Evolutionary conservation across 2,797 vertebrate species (phyloP), one percentile per base, ranked within the genome.

Genomic region (Mormyrus hasselquistii): DNA sequence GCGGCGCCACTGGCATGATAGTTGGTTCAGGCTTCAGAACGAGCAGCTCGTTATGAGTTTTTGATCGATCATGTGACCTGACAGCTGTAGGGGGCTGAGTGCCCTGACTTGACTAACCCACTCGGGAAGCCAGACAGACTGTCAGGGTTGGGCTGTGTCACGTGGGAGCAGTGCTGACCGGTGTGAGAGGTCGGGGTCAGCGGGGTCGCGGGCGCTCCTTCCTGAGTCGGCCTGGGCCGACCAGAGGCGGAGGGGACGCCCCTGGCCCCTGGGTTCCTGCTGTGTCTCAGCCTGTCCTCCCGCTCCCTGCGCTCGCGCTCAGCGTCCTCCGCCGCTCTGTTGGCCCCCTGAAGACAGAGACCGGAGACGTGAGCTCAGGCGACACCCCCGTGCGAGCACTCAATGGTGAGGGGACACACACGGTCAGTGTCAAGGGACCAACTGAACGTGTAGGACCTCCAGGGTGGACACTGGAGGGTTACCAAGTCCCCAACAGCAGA

Each of bases 141-240:
- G 47, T 34, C 49, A 25, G 9, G n/a, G 49, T 47, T 7, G 38
- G 1, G 38, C 14, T 19, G 41, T n/a, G 73, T 34, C 0, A 34
- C 22, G 85, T 2, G 44, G 12, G 50, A 4, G 34, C 12, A 10
- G 59, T 7, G 12, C 93, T 94, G 88, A 97, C 97, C 96, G 89
- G 97, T 98, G 95, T 98, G 98, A 91, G 98, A 98, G 90, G 97
- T 97, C 92, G 97, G 97, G 57, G 98, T 98, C 87, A 98, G 96
- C 0, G 98, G 97, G 16, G 97, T 95, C 47, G 97, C 93, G 3
- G 97, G 96, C 22, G 97, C 96, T 89, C 95, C 96, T 16, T 99
- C 98, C 90, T 97, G 97, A 0, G 97, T 93, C 87, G 96, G 97
- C 88, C 97, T 95, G 87, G 97, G 96, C 92, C 97, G 96, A 82